Evolutionary conservation across 2,797 vertebrate species (phyloP).

Genomic region (Rhinogobio ventralis): DNA sequence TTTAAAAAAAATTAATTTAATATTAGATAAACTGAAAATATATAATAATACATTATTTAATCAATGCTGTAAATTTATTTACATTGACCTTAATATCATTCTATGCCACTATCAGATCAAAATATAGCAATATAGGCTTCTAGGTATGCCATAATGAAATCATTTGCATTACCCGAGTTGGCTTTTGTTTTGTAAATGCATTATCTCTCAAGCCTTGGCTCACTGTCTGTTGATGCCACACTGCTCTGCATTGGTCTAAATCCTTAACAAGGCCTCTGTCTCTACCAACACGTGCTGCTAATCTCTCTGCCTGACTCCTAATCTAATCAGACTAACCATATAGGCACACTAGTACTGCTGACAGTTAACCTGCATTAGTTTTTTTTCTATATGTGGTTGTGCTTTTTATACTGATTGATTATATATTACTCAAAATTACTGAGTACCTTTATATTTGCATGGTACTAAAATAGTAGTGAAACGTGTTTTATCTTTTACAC

Average conservation of each 20-base stretch:
- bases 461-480: not conserved
- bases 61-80: not conserved
- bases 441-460: not conserved
- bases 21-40: not conserved
- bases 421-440: not conserved
- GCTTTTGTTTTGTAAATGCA: conserved; percentile 9
- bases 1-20: not conserved
- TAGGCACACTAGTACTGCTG: conserved; percentile 8
- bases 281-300: conserved; percentile 35
- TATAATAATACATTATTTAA: not conserved
- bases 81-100: not conserved
- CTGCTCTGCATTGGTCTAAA: conserved; percentile 22
- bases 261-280: not conserved
- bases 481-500: conserved; percentile 60
- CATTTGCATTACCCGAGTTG: not conserved
- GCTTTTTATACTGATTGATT: not conserved
- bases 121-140: not conserved
- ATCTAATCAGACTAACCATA: conserved; percentile 43
- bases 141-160: not conserved
- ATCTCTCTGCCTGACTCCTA: conserved; percentile 35
- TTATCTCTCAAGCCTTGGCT: not conserved
- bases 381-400: conserved; percentile 5
- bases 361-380: conserved; percentile 29
- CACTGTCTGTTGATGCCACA: not conserved
- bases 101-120: not conserved